These are phyloP conservation scores for Ia io DNA, from an alignment of 2,113 vertebrate species.

Conservation along the genomic window DNA sequence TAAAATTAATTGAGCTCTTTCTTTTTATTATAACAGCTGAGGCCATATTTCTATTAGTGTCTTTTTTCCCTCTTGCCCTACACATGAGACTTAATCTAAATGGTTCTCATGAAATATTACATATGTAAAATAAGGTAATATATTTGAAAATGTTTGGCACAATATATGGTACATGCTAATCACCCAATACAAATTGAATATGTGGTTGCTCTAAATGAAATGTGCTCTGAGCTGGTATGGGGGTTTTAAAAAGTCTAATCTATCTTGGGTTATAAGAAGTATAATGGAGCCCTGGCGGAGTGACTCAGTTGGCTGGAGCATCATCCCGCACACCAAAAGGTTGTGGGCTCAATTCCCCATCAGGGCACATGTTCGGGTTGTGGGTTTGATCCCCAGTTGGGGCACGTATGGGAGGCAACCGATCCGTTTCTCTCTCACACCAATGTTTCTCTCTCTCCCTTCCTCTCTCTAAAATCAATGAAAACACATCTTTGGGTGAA, in stretches of 20 bases:
- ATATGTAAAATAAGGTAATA: constrained; percentile 18
- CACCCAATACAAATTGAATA: constrained; percentile 20
- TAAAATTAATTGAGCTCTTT: background rate
- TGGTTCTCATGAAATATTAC: constrained; percentile 13
- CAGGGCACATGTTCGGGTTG: background rate
- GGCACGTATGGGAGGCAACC: background rate
- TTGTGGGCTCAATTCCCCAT: background rate
- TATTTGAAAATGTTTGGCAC: constrained; percentile 36
- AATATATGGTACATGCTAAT: background rate
- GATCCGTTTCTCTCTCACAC: no score
- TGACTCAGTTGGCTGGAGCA: background rate
- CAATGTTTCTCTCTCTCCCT: background rate
- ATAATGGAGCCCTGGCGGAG: background rate
- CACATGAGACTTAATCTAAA: no score
- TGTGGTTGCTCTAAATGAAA: background rate
- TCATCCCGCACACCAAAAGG: background rate
- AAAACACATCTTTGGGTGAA: background rate
- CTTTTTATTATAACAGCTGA: background rate
- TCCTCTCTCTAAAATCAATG: background rate
- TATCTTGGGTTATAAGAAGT: background rate
- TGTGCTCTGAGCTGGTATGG: background rate
- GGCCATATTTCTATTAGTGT: background rate
- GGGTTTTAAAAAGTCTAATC: background rate
- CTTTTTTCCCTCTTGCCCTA: background rate
- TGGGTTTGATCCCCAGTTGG: background rate